Percentiles rank a stretch among this genome's conserved stretches.
Evolutionary conservation across 2,888 invertebrate genomes (phyloP).

Genomic region (Noctua pronuba): DNA sequence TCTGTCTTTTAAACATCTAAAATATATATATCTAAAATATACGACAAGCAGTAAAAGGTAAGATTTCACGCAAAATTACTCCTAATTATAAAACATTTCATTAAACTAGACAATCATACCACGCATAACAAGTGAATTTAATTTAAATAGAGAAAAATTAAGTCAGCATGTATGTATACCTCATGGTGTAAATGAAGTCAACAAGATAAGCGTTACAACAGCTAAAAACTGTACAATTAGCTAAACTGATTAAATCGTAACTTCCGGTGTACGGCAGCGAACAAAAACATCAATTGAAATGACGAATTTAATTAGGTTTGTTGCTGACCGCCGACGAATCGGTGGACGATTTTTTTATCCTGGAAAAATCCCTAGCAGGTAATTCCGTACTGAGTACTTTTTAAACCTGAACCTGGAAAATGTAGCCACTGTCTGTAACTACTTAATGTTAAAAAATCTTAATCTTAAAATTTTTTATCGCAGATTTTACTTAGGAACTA

Average conservation of each 20-base stretch:
- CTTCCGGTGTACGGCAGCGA: slow-evolving; percentile 48
- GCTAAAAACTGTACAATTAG: slow-evolving; percentile 32
- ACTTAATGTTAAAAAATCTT: neutral
- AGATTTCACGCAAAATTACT: neutral
- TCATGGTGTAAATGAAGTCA: slow-evolving; percentile 25
- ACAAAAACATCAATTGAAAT: slow-evolving; percentile 35
- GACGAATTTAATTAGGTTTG: slow-evolving; percentile 19
- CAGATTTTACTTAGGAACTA: neutral
- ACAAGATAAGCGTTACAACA: slow-evolving; percentile 45
- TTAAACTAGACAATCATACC: neutral
- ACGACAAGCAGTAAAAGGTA: neutral
- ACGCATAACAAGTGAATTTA: neutral
- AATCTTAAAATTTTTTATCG: too few species aligned
- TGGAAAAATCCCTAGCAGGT: neutral
- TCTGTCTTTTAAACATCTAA: neutral
- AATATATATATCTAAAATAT: neutral
- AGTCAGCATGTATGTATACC: slow-evolving; percentile 26
- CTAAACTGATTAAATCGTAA: slow-evolving; percentile 56
- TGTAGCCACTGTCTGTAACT: neutral
- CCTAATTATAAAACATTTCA: neutral
- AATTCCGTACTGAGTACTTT: neutral
- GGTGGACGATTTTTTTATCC: slow-evolving; percentile 1
- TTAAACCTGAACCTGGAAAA: neutral
- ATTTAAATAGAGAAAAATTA: slow-evolving; percentile 17
- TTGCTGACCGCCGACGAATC: slow-evolving; percentile 7